Evolutionary conservation across 2,113 vertebrate species (phyloP).

Genomic region (Hydrochoerus hydrochaeris): DNA sequence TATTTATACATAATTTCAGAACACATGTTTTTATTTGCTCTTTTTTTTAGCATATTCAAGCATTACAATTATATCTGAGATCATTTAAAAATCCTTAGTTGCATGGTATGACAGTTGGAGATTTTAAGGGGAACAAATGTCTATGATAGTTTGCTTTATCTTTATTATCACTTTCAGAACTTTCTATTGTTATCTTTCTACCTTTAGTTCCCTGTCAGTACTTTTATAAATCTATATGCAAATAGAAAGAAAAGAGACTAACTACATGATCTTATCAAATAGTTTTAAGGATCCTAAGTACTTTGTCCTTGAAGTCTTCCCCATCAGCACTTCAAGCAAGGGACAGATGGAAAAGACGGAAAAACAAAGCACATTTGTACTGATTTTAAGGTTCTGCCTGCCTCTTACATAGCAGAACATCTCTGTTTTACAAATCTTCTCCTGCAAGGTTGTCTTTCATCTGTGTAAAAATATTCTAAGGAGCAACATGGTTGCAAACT

Average conservation of each 20-base stretch:
- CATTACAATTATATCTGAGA: not conserved
- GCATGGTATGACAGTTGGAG: not conserved
- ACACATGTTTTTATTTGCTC: not conserved
- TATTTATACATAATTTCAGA: not conserved
- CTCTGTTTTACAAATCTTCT: not conserved
- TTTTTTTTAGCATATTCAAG: not conserved
- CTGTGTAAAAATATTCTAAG: not conserved
- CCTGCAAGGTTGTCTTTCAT: not conserved
- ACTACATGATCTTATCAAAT: accelerated
- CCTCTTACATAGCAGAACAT: not conserved
- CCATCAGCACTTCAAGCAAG: not conserved
- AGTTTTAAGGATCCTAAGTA: not conserved
- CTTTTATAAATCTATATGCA: not conserved
- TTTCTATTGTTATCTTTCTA: not conserved
- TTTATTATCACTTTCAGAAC: not conserved
- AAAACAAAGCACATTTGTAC: not conserved
- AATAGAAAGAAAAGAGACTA: not conserved
- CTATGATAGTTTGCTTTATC: not conserved
- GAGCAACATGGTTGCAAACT: not conserved
- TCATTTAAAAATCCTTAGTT: not conserved
- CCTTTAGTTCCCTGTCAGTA: not conserved
- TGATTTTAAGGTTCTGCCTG: not conserved
- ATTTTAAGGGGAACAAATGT: not conserved
- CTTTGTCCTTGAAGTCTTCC: not conserved
- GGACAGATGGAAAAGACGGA: not conserved